These are phyloP conservation scores for Riptortus pedestris DNA, from an alignment of 1,140 invertebrate genomes.

Conservation along the genomic window DNA sequence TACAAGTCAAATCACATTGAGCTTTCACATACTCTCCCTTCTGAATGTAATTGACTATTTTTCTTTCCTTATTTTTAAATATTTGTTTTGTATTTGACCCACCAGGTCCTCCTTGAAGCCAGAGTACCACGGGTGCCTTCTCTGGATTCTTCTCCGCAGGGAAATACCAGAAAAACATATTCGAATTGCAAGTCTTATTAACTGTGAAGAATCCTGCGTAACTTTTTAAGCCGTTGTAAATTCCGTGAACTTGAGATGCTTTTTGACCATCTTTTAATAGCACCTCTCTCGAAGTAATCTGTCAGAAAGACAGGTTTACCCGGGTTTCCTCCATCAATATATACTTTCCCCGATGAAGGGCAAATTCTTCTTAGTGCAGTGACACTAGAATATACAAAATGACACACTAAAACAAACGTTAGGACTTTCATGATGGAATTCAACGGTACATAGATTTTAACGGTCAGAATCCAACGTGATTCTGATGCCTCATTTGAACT, in stretches of 20 bases:
- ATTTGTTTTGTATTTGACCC: slow-evolving; percentile 40
- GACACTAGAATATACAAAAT: no score
- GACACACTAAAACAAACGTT: no score
- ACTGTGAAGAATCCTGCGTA: slow-evolving; percentile 61
- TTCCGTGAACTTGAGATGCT: slow-evolving; percentile 24
- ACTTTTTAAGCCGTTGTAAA: slow-evolving; percentile 24
- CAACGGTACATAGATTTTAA: no score
- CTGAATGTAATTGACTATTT: slow-evolving; percentile 22
- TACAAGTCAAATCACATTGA: slow-evolving; percentile 46
- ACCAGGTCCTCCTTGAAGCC: slow-evolving; percentile 79
- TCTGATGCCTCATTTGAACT: no score
- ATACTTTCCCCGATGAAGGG: no score
- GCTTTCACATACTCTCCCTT: slow-evolving; percentile 29
- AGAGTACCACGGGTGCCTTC: slow-evolving; percentile 51
- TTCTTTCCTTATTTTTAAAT: slow-evolving; percentile 16
- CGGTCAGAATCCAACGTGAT: no score
- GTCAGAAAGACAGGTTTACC: slow-evolving; percentile 30
- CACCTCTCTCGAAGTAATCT: slow-evolving; percentile 24
- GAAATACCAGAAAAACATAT: slow-evolving; percentile 72
- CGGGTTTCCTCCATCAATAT: no score
- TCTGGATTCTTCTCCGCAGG: slow-evolving; percentile 40
- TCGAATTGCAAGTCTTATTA: slow-evolving; percentile 51
- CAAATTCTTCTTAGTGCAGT: no score
- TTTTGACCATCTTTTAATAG: slow-evolving; percentile 23
- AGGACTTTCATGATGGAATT: no score